A percentile compares a stretch with the other conserved stretches of the same genome.
These are phyloP conservation scores for Malurus elegans DNA, from an alignment of 2,113 vertebrate species.

Conservation along the genomic window DNA sequence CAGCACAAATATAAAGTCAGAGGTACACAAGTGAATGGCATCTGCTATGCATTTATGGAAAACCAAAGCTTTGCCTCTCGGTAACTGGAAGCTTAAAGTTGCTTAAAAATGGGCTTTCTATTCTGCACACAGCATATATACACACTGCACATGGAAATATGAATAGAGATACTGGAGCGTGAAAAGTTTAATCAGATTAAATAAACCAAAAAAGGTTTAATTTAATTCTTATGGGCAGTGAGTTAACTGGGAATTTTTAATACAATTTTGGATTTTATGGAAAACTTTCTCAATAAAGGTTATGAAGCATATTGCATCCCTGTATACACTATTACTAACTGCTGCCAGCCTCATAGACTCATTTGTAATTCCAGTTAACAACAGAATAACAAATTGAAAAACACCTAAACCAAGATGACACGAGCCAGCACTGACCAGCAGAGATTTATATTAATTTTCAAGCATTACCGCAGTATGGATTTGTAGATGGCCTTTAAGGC, in stretches of 20 bases:
- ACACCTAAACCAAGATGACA: background rate
- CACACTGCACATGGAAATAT: background rate
- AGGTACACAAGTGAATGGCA: background rate
- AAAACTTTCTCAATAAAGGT: background rate
- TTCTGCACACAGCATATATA: background rate
- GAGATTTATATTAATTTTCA: background rate
- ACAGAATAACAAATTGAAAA: background rate
- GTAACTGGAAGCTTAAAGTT: background rate
- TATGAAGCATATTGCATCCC: background rate
- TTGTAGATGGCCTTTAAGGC: background rate
- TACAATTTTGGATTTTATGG: background rate
- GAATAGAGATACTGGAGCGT: background rate
- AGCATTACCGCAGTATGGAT: background rate
- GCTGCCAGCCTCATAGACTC: background rate
- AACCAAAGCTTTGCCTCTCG: background rate
- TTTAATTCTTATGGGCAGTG: background rate
- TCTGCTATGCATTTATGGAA: background rate
- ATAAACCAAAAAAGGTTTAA: background rate
- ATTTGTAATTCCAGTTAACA: background rate
- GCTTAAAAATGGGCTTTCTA: background rate
- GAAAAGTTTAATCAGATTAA: background rate
- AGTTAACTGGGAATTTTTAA: background rate
- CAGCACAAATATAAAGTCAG: background rate
- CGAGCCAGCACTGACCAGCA: background rate
- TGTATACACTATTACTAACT: background rate